phyloP scores from a whole-genome alignment of 2,797 vertebrate species.

The Graptemys geographica region DNA sequence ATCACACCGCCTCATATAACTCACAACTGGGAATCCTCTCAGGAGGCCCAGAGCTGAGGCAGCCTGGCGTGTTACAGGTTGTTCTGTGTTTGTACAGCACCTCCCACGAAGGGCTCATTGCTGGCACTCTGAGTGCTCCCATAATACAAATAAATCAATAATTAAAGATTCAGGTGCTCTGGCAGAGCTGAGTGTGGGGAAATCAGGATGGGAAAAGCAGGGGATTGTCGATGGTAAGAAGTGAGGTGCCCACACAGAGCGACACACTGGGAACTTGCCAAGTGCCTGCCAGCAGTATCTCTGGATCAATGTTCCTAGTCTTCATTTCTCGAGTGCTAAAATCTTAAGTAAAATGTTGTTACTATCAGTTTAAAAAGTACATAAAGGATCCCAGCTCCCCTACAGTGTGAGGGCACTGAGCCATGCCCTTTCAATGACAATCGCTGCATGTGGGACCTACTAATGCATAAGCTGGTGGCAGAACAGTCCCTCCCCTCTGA shows the following conservation, averaged over 20 bases:
- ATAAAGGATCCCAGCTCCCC: rapidly evolving
- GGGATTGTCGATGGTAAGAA: background rate
- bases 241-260: rapidly evolving
- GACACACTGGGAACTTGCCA: background rate
- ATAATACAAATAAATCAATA: background rate
- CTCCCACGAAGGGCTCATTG: no score
- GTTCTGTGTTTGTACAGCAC: background rate
- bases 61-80: background rate
- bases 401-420: background rate
- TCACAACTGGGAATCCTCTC: background rate
- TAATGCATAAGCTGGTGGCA: no score
- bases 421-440: rapidly evolving
- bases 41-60: background rate
- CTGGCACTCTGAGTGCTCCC: background rate
- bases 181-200: background rate
- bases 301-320: rapidly evolving
- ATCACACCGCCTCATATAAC: background rate
- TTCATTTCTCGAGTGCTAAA: background rate
- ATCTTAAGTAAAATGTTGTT: rapidly evolving
- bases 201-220: background rate
- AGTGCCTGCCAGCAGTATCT: rapidly evolving
- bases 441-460: rapidly evolving
- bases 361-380: rapidly evolving
- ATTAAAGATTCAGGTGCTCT: background rate
- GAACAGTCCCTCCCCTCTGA: background rate